Conservation (phyloP, 2,797 vertebrate genomes). For the Hoplostethus mediterraneus region DNA sequence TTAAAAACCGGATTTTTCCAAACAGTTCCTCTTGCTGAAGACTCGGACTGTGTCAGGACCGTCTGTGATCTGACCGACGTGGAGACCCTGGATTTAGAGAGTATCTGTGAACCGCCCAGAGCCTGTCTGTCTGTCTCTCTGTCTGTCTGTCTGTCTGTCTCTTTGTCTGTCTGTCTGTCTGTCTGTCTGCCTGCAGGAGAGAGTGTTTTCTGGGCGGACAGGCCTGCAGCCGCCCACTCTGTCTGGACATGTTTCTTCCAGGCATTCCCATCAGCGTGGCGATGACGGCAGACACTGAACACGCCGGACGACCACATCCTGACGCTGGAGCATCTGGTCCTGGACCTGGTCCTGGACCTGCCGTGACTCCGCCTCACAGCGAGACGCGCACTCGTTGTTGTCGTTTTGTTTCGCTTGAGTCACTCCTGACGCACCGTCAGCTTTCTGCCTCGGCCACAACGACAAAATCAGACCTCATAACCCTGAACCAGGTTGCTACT, state of each 20-base stretch:
- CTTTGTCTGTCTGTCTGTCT: too few species aligned
- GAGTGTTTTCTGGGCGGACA: too few species aligned
- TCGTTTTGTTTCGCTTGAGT: conserved; percentile 28
- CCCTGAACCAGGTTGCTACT: too few species aligned
- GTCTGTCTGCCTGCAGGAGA: too few species aligned
- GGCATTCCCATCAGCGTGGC: conserved; percentile 70
- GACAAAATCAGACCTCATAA: too few species aligned
- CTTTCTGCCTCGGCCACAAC: not conserved
- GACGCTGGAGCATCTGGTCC: conserved; percentile 3
- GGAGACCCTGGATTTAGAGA: conserved; percentile 41
- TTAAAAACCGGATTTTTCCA: too few species aligned
- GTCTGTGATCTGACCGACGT: conserved; percentile 38
- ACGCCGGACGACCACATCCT: conserved; percentile 71
- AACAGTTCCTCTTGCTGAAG: too few species aligned
- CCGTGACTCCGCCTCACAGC: not conserved
- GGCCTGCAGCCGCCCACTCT: conserved; percentile 19
- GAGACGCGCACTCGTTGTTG: conserved; percentile 30
- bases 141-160: too few species aligned
- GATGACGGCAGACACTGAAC: conserved; percentile 51
- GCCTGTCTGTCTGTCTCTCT: not conserved
- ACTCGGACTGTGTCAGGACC: too few species aligned
- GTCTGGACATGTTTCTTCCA: conserved; percentile 71
- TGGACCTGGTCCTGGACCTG: not conserved
- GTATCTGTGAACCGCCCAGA: conserved; percentile 47
- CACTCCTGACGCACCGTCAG: conserved; percentile 25